Evolutionary conservation across 1,140 invertebrate genomes (phyloP).

Genomic region (Nasonia giraulti): DNA sequence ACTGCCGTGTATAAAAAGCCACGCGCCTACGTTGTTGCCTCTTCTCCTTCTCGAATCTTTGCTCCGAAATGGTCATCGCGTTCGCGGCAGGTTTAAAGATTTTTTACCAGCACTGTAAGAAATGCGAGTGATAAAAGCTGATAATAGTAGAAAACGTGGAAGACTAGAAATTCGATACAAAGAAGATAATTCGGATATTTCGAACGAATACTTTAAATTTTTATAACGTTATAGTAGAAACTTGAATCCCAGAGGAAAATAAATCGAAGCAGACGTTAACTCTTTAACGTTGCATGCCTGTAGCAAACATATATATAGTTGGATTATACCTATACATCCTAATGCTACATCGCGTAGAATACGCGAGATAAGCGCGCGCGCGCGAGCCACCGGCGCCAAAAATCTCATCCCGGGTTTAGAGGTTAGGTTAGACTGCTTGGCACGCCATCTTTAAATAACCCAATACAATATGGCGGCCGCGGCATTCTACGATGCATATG

Average conservation of each 20-base stretch:
- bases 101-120: slow-evolving; percentile 17
- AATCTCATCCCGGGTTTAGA: slow-evolving; percentile 3
- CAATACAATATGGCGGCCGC: slow-evolving; percentile 25
- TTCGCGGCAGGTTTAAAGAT: not conserved
- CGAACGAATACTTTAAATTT: no score
- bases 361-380: not conserved
- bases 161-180: no score
- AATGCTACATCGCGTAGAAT: not conserved
- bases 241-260: no score
- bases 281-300: no score
- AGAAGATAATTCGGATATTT: no score
- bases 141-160: not conserved
- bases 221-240: no score
- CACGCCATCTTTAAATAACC: not conserved
- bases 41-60: slow-evolving; percentile 9
- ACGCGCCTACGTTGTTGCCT: slow-evolving; percentile 37
- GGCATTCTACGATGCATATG: not conserved
- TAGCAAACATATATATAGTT: no score
- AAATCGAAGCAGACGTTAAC: no score
- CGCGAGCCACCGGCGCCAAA: slow-evolving; percentile 23
- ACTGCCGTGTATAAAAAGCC: slow-evolving; percentile 15
- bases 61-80: not conserved
- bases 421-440: not conserved
- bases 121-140: not conserved
- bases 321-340: no score